phyloP scores from a whole-genome alignment of 2,888 invertebrate species.

The Agonum fuliginosum region DNA sequence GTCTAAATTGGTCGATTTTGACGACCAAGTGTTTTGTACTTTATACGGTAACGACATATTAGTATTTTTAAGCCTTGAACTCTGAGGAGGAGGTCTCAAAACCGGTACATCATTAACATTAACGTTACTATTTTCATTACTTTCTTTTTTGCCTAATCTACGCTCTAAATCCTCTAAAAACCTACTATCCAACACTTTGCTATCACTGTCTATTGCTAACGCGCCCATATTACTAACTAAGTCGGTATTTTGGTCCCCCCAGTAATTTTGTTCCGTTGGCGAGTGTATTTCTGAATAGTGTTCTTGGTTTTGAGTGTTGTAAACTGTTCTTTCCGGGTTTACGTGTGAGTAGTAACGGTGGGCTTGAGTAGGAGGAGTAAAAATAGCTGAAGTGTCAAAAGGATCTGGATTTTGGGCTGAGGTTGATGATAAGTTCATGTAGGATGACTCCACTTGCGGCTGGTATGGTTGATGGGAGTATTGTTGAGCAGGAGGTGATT shows the following conservation, averaged over 20 bases:
- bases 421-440: conserved; percentile 73
- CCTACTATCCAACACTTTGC: conserved; percentile 74
- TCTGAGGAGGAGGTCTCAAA: conserved; percentile 62
- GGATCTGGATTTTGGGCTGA: conserved; percentile 75
- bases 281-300: conserved; percentile 68
- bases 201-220: no score
- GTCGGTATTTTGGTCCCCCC: neutral
- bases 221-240: no score
- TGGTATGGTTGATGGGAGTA: no score
- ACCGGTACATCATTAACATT: neutral
- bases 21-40: conserved; percentile 70
- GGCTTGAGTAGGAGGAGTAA: conserved; percentile 61
- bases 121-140: conserved; percentile 66
- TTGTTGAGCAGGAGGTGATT: neutral
- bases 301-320: conserved; percentile 64
- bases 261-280: neutral
- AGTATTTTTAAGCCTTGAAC: conserved; percentile 65
- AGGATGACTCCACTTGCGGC: conserved; percentile 73
- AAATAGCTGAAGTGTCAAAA: conserved; percentile 78
- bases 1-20: conserved; percentile 65
- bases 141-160: conserved; percentile 74
- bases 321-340: conserved; percentile 66
- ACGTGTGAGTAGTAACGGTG: conserved; percentile 73
- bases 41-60: conserved; percentile 67
- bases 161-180: conserved; percentile 82